Evolutionary conservation across 30 jellyfish, hydroid and myxozoan species (phyloP).

Genomic region (Cassiopea xamachana): DNA sequence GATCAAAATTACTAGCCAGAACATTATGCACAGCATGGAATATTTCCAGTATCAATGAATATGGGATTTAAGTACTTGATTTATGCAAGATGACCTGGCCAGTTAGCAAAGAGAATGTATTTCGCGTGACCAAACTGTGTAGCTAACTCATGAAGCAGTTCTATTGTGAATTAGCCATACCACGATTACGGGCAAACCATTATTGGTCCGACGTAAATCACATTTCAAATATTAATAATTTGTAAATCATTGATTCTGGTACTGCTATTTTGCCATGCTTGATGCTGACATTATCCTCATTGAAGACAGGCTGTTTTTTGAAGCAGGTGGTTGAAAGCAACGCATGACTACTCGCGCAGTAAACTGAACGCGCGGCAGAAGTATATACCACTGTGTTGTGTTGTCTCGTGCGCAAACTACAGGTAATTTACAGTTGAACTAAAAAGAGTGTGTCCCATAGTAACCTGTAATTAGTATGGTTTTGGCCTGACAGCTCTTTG

Average conservation of each 20-base stretch:
- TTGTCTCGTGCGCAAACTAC: background rate
- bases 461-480: too few species aligned
- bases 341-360: background rate
- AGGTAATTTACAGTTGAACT: too few species aligned
- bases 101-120: background rate
- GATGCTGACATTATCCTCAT: background rate
- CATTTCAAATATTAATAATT: background rate
- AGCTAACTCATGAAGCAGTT: constrained; percentile 4
- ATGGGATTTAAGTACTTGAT: background rate
- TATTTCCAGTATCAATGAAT: background rate
- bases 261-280: background rate
- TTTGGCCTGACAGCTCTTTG: too few species aligned
- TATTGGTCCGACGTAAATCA: background rate
- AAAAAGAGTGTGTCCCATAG: too few species aligned
- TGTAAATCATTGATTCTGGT: background rate
- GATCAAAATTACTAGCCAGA: background rate
- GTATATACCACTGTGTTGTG: background rate
- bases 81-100: constrained; percentile 11
- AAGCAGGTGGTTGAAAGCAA: constrained; percentile 6
- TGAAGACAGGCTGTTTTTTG: background rate
- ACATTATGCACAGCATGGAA: background rate
- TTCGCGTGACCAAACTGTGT: constrained; percentile 26
- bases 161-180: constrained; percentile 7
- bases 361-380: background rate
- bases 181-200: background rate